phyloP scores from a whole-genome alignment of 2,797 vertebrate genomes.

The Kryptolebias ocellatus region DNA sequence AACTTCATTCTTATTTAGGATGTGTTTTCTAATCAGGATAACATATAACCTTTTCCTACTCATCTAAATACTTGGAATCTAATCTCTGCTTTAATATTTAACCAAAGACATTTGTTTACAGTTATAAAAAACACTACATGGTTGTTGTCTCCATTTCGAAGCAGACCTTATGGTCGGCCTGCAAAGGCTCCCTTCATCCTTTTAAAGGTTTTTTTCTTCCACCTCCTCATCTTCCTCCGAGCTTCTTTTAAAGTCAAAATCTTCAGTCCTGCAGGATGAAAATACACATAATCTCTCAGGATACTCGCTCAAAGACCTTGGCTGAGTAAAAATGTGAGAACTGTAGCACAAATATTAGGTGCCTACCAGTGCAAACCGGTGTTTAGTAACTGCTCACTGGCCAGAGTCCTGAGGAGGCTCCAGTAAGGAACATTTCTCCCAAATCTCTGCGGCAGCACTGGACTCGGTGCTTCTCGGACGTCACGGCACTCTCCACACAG shows the following conservation, averaged over 20 bases:
- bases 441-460: constrained; percentile 54
- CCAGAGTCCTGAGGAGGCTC: constrained; percentile 49
- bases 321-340: background rate
- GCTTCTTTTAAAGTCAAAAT: constrained; percentile 46
- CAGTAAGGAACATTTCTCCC: constrained; percentile 48
- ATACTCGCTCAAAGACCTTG: too few species aligned
- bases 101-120: constrained; percentile 15
- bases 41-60: background rate
- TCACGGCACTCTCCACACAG: constrained; percentile 51
- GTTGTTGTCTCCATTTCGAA: constrained; percentile 23
- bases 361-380: constrained; percentile 44
- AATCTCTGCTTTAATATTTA: constrained; percentile 3
- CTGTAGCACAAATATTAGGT: background rate
- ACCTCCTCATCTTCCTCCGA: constrained; percentile 61
- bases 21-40: constrained; percentile 8
- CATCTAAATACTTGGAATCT: background rate
- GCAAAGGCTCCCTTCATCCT: constrained; percentile 17
- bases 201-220: constrained; percentile 34
- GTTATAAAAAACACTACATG: constrained; percentile 17
- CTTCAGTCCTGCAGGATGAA: constrained; percentile 58
- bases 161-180: background rate
- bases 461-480: constrained; percentile 11
- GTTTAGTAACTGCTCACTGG: constrained; percentile 28
- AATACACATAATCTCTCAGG: background rate
- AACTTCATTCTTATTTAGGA: background rate